These are phyloP conservation scores for Halocaridina rubra DNA, from an alignment of 2,888 invertebrate genomes.

Conservation along the genomic window DNA sequence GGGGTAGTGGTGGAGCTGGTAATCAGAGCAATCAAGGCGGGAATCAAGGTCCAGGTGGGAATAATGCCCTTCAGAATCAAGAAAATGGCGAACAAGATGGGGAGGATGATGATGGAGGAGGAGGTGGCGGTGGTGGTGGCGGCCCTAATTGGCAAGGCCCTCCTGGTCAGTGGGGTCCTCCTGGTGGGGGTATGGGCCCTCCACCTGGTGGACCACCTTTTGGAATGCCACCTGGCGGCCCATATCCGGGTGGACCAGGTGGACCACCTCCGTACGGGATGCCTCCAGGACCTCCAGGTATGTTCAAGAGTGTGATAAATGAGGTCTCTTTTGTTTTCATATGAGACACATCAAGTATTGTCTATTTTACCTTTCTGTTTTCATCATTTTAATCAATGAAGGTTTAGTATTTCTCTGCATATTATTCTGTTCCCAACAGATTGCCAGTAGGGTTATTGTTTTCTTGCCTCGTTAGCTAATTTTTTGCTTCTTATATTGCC, in stretches of 20 bases:
- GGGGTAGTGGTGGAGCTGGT: slow-evolving; percentile 10
- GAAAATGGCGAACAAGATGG: slow-evolving; percentile 46
- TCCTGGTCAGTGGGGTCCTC: slow-evolving; percentile 53
- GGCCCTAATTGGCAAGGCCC: slow-evolving; percentile 38
- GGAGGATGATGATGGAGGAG: neutral
- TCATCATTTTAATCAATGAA: too few relatives aligned
- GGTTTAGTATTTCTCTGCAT: too few relatives aligned
- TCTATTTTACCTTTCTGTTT: too few relatives aligned
- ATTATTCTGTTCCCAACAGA: too few relatives aligned
- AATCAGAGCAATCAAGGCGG: neutral
- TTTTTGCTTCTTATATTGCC: too few relatives aligned
- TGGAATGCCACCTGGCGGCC: slow-evolving; percentile 65
- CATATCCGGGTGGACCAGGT: slow-evolving; percentile 67
- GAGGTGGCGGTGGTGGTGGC: slow-evolving; percentile 5
- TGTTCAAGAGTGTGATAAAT: too few relatives aligned
- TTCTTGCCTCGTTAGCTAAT: too few relatives aligned
- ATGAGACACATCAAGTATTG: too few relatives aligned
- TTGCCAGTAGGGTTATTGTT: too few relatives aligned
- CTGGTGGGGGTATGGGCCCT: slow-evolving; percentile 57
- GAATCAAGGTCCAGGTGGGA: slow-evolving; percentile 27
- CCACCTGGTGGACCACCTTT: slow-evolving; percentile 66
- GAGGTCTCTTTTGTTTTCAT: too few relatives aligned
- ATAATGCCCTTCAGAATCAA: slow-evolving; percentile 28
- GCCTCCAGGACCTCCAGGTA: slow-evolving; percentile 72
- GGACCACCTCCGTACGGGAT: slow-evolving; percentile 76